A percentile compares a stretch with the other conserved stretches of the same genome.
Evolutionary conservation across 2,888 invertebrate genomes (phyloP).

Genomic region (Onthophagus sagittarius): DNA sequence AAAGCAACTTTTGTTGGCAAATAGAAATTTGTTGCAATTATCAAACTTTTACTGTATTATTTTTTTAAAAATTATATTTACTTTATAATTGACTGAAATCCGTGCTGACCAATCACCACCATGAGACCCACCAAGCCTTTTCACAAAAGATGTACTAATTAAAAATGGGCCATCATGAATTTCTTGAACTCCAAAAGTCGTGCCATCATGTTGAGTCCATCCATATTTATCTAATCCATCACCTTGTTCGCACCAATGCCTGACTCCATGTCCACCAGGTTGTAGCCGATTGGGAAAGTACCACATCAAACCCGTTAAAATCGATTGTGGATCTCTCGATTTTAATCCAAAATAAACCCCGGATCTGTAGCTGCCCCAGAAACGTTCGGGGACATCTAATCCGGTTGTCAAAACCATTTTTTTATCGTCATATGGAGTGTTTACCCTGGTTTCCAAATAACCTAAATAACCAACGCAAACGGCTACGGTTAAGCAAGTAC

Average conservation of each 20-base stretch:
- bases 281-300: slow-evolving; percentile 70
- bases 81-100: slow-evolving; percentile 61
- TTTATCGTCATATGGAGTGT: slow-evolving; percentile 75
- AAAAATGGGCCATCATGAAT: slow-evolving; percentile 76
- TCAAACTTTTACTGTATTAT: too few relatives aligned
- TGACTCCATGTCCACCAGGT: slow-evolving; percentile 70
- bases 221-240: slow-evolving; percentile 79
- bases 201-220: slow-evolving; percentile 93
- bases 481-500: slow-evolving; percentile 64
- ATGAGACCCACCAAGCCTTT: slow-evolving; percentile 70
- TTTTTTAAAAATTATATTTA: too few relatives aligned
- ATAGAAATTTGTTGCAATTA: too few relatives aligned
- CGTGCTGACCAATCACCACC: slow-evolving; percentile 95
- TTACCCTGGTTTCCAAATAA: slow-evolving; percentile 83
- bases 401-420: slow-evolving; percentile 74
- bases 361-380: slow-evolving; percentile 93
- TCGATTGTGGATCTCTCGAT: slow-evolving; percentile 81
- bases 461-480: slow-evolving; percentile 74
- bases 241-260: slow-evolving; percentile 90
- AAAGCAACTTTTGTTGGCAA: too few relatives aligned
- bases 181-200: slow-evolving; percentile 85
- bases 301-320: slow-evolving; percentile 96
- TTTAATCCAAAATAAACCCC: slow-evolving; percentile 89
- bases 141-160: slow-evolving; percentile 84
- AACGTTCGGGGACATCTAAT: slow-evolving; percentile 69